A percentile compares a stretch with the other conserved stretches of the same genome.
Evolutionary conservation across 2,888 invertebrate genomes (phyloP).

Genomic region (Lamellibrachia satsuma): DNA sequence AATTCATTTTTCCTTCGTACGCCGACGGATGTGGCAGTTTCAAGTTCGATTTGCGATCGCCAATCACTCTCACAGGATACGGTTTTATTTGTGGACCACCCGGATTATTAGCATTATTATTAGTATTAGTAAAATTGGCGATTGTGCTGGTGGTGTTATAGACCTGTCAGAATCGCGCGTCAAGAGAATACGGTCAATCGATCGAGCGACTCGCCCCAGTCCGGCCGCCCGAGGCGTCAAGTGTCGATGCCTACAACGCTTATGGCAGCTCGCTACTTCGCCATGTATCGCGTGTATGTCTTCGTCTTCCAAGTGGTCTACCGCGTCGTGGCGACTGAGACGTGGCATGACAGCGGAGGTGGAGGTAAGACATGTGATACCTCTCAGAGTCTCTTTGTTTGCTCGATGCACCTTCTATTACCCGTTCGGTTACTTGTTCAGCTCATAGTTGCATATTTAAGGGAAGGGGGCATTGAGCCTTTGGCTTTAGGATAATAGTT

Average conservation of each 20-base stretch:
- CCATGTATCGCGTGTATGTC: conserved; percentile 1
- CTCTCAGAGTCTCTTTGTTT: no score
- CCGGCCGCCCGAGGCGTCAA: not conserved
- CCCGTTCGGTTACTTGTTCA: no score
- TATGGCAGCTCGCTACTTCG: not conserved
- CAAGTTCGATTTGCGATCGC: not conserved
- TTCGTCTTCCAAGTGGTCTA: not conserved
- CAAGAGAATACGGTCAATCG: not conserved
- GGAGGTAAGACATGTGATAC: not conserved
- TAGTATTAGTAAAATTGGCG: not conserved
- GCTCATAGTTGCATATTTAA: no score
- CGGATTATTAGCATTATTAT: not conserved
- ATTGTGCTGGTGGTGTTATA: not conserved
- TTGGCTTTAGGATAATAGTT: no score
- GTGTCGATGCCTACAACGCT: conserved; percentile 9
- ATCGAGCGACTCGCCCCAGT: not conserved
- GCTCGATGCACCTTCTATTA: no score
- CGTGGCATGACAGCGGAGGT: not conserved
- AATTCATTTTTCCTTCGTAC: not conserved
- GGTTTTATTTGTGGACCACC: not conserved
- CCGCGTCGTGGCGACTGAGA: not conserved
- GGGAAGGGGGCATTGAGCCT: no score
- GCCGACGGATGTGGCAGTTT: not conserved
- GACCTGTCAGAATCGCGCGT: not conserved
- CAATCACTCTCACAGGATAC: not conserved